phyloP scores from a whole-genome alignment of 2,113 vertebrate species.

The Anguilla rostrata region DNA sequence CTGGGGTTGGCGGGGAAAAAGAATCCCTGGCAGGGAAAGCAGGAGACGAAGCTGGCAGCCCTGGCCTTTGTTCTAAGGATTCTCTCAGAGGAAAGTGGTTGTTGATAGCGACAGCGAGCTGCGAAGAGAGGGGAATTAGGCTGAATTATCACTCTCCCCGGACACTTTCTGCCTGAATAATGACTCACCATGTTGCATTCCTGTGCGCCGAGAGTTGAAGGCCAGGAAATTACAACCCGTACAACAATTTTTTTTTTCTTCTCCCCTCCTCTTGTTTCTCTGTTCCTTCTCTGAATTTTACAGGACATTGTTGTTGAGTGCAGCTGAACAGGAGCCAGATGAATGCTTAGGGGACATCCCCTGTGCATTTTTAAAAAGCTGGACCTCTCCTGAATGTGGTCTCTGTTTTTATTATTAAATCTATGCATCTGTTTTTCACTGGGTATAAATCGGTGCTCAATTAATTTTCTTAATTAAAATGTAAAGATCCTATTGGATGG shows the following conservation, averaged over 20 bases:
- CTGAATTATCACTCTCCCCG: slow-evolving; percentile 34
- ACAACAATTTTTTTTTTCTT: neutral
- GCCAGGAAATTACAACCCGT: neutral
- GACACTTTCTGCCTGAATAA: slow-evolving; percentile 23
- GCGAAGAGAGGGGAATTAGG: slow-evolving; percentile 22
- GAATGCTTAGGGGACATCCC: neutral
- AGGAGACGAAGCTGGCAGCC: neutral
- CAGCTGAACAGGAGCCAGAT: neutral
- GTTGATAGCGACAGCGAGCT: slow-evolving; percentile 23
- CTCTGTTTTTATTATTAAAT: neutral
- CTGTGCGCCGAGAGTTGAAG: neutral
- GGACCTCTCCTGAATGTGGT: neutral
- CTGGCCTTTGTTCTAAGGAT: slow-evolving; percentile 21
- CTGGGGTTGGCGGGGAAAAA: neutral
- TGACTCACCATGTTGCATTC: slow-evolving; percentile 23
- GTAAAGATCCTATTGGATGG: neutral
- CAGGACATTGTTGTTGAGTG: neutral
- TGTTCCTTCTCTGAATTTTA: neutral
- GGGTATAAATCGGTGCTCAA: neutral
- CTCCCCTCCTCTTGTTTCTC: neutral
- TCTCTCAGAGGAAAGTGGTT: slow-evolving; percentile 29
- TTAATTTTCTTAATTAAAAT: slow-evolving; percentile 3
- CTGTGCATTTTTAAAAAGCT: neutral
- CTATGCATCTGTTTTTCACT: neutral
- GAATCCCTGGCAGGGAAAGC: neutral